Evolutionary conservation across 1,140 invertebrate species (phyloP).

Genomic region (Drosophila nigrodunni): DNA sequence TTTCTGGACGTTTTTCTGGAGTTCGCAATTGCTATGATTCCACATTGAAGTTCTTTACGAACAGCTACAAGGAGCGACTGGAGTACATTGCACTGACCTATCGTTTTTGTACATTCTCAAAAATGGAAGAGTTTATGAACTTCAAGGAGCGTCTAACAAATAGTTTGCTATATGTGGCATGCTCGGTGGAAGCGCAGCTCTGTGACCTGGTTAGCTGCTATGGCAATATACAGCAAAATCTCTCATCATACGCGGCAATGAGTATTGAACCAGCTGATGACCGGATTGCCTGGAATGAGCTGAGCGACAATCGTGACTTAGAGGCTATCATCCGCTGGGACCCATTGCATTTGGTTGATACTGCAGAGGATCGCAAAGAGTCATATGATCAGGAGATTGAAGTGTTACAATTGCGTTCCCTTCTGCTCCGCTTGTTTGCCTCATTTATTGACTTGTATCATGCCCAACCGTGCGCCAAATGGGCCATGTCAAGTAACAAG

Average conservation of each 20-base stretch:
- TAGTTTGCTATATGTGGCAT: conserved; percentile 92
- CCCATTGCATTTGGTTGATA: conserved; percentile 82
- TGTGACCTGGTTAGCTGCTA: conserved; percentile 88
- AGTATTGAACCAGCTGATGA: conserved; percentile 85
- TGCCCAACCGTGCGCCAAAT: conserved; percentile 38
- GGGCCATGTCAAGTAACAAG: conserved; percentile 28
- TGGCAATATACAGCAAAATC: conserved; percentile 76
- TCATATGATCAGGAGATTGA: conserved; percentile 83
- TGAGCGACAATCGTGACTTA: conserved; percentile 87
- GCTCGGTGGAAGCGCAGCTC: conserved; percentile 92
- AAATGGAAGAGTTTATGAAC: conserved; percentile 95
- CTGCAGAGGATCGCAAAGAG: conserved; percentile 65
- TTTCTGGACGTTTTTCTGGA: conserved; percentile 89
- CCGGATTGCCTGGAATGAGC: conserved; percentile 85
- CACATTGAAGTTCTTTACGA: conserved; percentile 93
- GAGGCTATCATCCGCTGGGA: conserved; percentile 87
- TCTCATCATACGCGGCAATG: conserved; percentile 76
- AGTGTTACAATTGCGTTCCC: conserved; percentile 72
- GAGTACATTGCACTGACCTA: conserved; percentile 96
- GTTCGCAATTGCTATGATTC: conserved; percentile 88
- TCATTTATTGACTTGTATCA: conserved; percentile 79
- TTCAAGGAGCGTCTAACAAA: conserved; percentile 92
- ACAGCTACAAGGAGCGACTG: conserved; percentile 94
- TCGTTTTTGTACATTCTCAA: conserved; percentile 96
- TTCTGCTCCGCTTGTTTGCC: conserved; percentile 72